Conservation (phyloP, 2,113 vertebrate genomes). For the Carettochelys insculpta region DNA sequence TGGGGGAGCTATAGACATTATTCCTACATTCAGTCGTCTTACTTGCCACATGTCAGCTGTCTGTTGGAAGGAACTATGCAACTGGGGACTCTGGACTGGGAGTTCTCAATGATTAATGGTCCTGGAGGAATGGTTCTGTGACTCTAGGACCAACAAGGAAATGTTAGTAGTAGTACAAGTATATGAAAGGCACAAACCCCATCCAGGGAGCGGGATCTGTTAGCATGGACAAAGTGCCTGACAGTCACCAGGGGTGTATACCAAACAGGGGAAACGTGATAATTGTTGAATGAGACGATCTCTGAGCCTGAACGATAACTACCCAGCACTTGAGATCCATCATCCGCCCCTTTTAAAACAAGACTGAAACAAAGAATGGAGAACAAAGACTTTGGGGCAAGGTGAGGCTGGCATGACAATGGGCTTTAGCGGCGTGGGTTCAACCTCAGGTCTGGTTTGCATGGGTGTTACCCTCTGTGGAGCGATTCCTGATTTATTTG, state of each 20-base stretch:
- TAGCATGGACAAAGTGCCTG: rapidly evolving
- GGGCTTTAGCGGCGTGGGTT: not conserved
- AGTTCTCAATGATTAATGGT: constrained; percentile 69
- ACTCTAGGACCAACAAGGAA: constrained; percentile 70
- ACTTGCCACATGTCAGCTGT: constrained; percentile 72
- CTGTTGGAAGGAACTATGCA: constrained; percentile 65
- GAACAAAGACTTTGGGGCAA: not conserved
- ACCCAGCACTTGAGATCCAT: not conserved
- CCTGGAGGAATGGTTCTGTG: constrained; percentile 70
- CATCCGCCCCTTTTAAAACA: not conserved
- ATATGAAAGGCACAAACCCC: constrained; percentile 3
- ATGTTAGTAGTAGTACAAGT: constrained; percentile 57
- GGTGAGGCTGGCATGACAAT: not conserved
- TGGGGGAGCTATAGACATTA: constrained; percentile 66
- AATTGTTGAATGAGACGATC: rapidly evolving
- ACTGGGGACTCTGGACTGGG: constrained; percentile 58
- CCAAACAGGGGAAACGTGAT: not conserved
- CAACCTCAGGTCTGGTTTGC: not conserved
- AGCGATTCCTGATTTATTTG: not conserved
- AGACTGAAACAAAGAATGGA: not conserved
- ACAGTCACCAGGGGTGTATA: rapidly evolving
- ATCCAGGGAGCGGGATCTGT: not conserved
- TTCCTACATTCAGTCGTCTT: constrained; percentile 71
- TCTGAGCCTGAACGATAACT: not conserved
- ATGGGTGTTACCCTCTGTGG: not conserved